Conservation (phyloP, 2,113 vertebrate species). For the Vicugna pacos region DNA sequence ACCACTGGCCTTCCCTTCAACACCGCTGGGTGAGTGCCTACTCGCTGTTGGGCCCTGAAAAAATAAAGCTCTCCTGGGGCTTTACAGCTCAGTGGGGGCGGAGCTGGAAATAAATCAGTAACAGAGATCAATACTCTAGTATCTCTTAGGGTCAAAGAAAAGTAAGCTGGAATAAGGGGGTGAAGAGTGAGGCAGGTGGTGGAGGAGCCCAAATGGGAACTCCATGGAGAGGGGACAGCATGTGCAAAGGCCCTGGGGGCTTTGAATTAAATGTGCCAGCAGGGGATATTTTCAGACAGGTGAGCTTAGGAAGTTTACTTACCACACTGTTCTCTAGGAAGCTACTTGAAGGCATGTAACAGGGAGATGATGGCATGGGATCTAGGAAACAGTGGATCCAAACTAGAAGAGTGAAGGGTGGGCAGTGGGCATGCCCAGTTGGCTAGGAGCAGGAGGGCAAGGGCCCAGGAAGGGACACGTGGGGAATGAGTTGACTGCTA, state of each 20-base stretch:
- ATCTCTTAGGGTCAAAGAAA: not conserved
- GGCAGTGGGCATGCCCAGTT: not conserved
- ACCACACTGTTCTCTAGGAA: not conserved
- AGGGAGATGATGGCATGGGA: too few species aligned
- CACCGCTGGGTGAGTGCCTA: not conserved
- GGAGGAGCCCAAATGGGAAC: not conserved
- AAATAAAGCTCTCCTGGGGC: not conserved
- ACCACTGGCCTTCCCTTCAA: not conserved
- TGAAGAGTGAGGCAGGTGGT: not conserved
- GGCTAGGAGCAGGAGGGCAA: not conserved
- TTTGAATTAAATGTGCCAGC: accelerated
- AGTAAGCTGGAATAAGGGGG: not conserved
- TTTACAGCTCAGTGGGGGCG: not conserved
- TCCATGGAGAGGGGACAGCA: not conserved
- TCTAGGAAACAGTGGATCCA: not conserved
- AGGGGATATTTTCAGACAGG: not conserved
- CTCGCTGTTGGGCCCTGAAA: not conserved
- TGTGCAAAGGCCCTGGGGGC: not conserved
- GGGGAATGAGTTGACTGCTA: too few species aligned
- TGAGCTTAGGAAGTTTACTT: not conserved
- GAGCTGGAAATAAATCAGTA: not conserved
- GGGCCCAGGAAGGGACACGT: too few species aligned
- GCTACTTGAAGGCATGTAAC: not conserved
- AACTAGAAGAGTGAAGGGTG: not conserved
- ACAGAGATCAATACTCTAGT: not conserved